These are phyloP conservation scores for Emys orbicularis DNA, from an alignment of 2,797 vertebrate genomes.

Conservation along the genomic window DNA sequence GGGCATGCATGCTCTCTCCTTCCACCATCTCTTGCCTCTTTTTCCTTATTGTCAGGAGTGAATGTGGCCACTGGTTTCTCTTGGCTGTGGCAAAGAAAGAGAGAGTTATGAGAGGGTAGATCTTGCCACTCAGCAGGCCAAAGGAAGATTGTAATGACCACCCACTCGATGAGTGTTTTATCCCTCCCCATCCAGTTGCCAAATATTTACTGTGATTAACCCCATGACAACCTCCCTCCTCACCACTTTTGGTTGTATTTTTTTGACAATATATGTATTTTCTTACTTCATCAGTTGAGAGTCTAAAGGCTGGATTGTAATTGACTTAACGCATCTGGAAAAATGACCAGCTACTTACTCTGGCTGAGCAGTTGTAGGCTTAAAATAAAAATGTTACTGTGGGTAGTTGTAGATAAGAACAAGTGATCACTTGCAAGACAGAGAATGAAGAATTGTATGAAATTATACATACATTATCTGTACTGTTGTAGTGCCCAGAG, in stretches of 20 bases:
- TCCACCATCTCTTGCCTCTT: not conserved
- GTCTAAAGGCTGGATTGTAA: not conserved
- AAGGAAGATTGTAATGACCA: not conserved
- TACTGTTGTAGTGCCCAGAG: not conserved
- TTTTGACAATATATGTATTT: not conserved
- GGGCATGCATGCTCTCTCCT: not conserved
- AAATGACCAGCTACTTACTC: not conserved
- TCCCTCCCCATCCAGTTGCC: not conserved
- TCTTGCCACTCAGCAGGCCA: not conserved
- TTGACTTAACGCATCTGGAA: not conserved
- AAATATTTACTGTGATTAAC: not conserved
- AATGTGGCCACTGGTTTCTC: not conserved
- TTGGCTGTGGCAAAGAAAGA: not conserved
- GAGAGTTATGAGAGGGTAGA: not conserved
- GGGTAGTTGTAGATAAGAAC: not conserved
- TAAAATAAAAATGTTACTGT: not conserved
- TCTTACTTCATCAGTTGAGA: not conserved
- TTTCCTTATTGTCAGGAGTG: not conserved
- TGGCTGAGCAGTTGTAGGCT: not conserved
- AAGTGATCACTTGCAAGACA: not conserved
- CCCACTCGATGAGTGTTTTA: not conserved
- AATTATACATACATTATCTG: not conserved
- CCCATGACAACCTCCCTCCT: not conserved
- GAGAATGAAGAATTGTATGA: not conserved
- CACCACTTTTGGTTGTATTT: not conserved